These are phyloP conservation scores for Drosophila triauraria DNA, from an alignment of 1,140 invertebrate genomes.

Conservation along the genomic window DNA sequence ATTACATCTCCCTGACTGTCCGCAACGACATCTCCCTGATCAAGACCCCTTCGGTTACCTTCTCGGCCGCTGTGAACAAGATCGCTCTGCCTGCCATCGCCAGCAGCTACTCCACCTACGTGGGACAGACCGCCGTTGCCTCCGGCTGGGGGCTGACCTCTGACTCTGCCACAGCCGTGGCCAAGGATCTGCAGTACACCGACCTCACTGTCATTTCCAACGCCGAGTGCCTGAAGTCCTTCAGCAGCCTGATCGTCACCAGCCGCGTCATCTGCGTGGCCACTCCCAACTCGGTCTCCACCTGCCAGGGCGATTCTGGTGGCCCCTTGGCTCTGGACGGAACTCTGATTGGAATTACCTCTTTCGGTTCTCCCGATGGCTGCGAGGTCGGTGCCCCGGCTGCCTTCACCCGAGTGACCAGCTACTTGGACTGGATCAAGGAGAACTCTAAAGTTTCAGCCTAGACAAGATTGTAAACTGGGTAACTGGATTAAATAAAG, in stretches of 20 bases:
- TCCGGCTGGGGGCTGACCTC: conserved; percentile 47
- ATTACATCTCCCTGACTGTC: conserved; percentile 33
- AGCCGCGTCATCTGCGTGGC: conserved; percentile 35
- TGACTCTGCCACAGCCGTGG: conserved; percentile 21
- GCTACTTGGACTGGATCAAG: conserved; percentile 73
- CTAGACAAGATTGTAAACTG: not conserved
- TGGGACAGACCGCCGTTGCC: conserved; percentile 32
- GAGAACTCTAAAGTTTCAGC: conserved; percentile 16
- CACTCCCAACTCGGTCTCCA: conserved; percentile 27
- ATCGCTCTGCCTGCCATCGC: conserved; percentile 25
- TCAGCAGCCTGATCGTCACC: conserved; percentile 20
- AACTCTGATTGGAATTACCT: conserved; percentile 79
- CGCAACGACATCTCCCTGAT: conserved; percentile 49
- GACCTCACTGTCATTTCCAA: conserved; percentile 26
- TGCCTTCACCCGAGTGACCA: conserved; percentile 85
- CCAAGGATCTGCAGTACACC: conserved; percentile 23
- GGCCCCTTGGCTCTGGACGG: conserved; percentile 38
- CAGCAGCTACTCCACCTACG: conserved; percentile 32
- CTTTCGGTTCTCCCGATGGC: conserved; percentile 78
- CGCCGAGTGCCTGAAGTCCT: conserved; percentile 20
- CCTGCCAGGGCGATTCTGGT: conserved; percentile 47
- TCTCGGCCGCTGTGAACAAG: conserved; percentile 15
- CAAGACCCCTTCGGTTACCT: conserved; percentile 16
- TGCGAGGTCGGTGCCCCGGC: conserved; percentile 84
- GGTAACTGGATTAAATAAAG: not conserved